Base-by-base conservation (phyloP, 2,888 invertebrate species). In the Diaperis boleti region DNA sequence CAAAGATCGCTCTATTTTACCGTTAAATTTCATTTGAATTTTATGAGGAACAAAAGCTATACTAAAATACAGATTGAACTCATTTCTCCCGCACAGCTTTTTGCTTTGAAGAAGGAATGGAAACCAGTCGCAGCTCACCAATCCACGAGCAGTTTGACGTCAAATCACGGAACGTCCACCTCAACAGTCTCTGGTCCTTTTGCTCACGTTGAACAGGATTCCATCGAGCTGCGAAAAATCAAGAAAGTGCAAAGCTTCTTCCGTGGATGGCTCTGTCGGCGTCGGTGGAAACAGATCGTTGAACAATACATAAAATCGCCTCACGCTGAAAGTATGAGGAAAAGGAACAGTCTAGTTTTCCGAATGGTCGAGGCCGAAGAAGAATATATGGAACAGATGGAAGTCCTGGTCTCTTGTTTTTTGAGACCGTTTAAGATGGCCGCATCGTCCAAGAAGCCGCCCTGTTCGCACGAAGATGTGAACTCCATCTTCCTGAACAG, bases 291-390 rank as follows among this genome's bases (percentile, higher is more conserved):
- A 80, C 95, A 95, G 80, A 96, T 96, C 59, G 95, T 96, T 11
- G 95, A 95, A 73, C 92, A 95, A 78, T 96, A 96, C 81, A 96
- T 96, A 76, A 93, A 94, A 78, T 95, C 94, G 64, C 95, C 95
- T 0, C 95, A 96, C 78, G 95, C 95, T 0, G 95, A 95, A 79
- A 95, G 92, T 78, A 95, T 96, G 95, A 84, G 95, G 56, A 95
- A 95, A 78, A 83, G 96, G 60, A 96, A 96, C 84, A 92, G 93
- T 76, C 83, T 94, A 64, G 93, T 94, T 11, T 94, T 94, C 80
- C 89, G 92, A 74, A 94, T 95, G 94, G 95, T 96, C 0, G 95
- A 96, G 80, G 90, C 93, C 2, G 96, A 96, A 81, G 95, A 95
- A 77, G 95, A 95, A 76, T 96, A 96, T 78, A 89, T 95, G 77